These are phyloP conservation scores for Oscheius myriophilus DNA, from an alignment of 2,888 invertebrate genomes.

Conservation along the genomic window DNA sequence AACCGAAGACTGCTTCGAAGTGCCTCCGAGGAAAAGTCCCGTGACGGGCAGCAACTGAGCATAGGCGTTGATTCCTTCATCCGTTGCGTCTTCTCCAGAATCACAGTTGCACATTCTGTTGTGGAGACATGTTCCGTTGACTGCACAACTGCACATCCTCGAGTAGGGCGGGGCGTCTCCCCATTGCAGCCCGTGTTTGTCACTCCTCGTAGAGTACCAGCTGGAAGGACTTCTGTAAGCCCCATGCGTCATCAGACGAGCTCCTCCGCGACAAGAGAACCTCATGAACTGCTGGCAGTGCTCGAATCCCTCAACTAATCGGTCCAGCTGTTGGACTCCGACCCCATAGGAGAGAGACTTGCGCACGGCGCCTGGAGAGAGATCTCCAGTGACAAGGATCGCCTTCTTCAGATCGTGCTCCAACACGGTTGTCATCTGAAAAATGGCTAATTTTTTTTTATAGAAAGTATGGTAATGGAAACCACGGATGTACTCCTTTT, in stretches of 20 bases:
- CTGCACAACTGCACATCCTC: constrained; percentile 66
- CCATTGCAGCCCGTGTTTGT: constrained; percentile 62
- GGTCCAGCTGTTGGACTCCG: constrained; percentile 55
- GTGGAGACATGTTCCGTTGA: constrained; percentile 63
- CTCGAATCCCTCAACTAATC: constrained; percentile 66
- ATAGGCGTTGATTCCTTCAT: constrained; percentile 65
- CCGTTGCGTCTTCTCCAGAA: constrained; percentile 62
- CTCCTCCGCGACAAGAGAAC: constrained; percentile 64
- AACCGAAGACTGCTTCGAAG: constrained; percentile 54
- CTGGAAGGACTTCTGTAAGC: constrained; percentile 65
- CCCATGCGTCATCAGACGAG: constrained; percentile 63
- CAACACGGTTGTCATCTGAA: constrained; percentile 45
- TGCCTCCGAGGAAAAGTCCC: constrained; percentile 67
- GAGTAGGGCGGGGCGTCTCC: constrained; percentile 68
- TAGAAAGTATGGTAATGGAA: too few relatives aligned
- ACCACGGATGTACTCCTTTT: too few relatives aligned
- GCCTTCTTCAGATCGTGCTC: constrained; percentile 52
- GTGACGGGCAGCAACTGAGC: constrained; percentile 68
- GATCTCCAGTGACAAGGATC: constrained; percentile 61
- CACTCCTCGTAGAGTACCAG: constrained; percentile 57
- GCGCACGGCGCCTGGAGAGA: constrained; percentile 62
- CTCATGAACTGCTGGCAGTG: constrained; percentile 64
- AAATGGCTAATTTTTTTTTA: neutral
- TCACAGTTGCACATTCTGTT: constrained; percentile 68
- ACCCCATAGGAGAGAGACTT: constrained; percentile 61